Evolutionary conservation across 1,140 invertebrate genomes (phyloP), one percentile per base, ranked within the genome.

Genomic region (Leptinotarsa lineolata): DNA sequence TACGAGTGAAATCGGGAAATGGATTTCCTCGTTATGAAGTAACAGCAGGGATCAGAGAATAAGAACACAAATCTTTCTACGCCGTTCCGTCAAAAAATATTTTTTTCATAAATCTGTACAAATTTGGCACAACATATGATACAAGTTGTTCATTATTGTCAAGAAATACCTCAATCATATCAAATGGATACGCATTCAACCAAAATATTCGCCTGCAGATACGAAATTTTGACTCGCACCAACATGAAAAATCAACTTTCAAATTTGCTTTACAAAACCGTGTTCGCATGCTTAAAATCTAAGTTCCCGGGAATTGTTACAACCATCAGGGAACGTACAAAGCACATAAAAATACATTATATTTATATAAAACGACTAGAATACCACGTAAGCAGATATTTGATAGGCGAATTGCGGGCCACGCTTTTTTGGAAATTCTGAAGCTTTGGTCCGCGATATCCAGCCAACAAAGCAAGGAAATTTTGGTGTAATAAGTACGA

Each of bases 341-440:
- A 82, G 81, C 80, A 81, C 79, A 80, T 82, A 82, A 82, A 81
- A 82, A 82, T 82, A 81, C 80, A 80, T 75, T 80, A 81, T 81
- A 78, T 82, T 79, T 77, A 81, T 82, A 81, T 82, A 82, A 82
- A 82, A 82, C 80, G 80, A 82, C 81, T 82, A 81, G 81, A 79
- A 74, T 80, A 80, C 74, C 72, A 81, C 74, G 73, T 81, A 79
- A 83, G 81, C 80, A 81, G 76, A 76, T 79, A 78, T 75, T 79
- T 80, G 77, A 76, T 77, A 78, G 82, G 82, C 81, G 44, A 63
- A 21, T 21, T 48, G 69, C 69, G 69, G 69, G 60, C 69, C 69
- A 63, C 16, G 69, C 69, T 71, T 18, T n/a, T 64, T 44, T 61
- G 45, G 20, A 54, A 48, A 54, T 24, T 54, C 12, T 24, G 21